Percentiles rank a stretch among this genome's conserved stretches.
These are phyloP conservation scores for Saimiri boliviensis DNA, from an alignment of 2,113 vertebrate genomes.

Conservation along the genomic window DNA sequence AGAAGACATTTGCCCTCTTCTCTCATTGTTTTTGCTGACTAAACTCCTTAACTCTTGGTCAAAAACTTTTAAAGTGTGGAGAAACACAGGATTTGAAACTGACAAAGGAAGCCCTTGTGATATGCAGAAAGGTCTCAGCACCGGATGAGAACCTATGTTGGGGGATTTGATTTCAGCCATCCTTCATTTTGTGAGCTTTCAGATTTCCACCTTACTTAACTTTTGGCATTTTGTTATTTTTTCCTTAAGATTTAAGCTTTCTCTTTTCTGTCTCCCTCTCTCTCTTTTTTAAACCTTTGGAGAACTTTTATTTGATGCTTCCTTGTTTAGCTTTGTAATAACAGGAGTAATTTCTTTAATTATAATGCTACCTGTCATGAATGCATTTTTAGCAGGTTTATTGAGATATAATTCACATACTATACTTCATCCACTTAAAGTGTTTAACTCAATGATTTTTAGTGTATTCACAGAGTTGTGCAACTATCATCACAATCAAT, in stretches of 20 bases:
- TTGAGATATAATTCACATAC: background rate
- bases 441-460: background rate
- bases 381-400: constrained; percentile 6
- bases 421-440: background rate
- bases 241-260: background rate
- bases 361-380: background rate
- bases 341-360: background rate
- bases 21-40: background rate
- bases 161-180: background rate
- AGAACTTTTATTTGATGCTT: background rate
- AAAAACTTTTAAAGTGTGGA: background rate
- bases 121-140: background rate
- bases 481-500: background rate
- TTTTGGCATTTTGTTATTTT: background rate
- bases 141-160: background rate
- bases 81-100: background rate
- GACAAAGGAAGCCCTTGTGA: background rate
- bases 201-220: background rate
- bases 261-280: too few species aligned
- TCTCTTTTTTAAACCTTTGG: background rate
- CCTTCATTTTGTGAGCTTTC: background rate
- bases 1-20: background rate
- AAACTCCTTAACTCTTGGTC: background rate
- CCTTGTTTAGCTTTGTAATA: background rate
- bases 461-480: background rate